Base-by-base conservation (phyloP, 2,888 invertebrate genomes). In the Linyphia triangularis region DNA sequence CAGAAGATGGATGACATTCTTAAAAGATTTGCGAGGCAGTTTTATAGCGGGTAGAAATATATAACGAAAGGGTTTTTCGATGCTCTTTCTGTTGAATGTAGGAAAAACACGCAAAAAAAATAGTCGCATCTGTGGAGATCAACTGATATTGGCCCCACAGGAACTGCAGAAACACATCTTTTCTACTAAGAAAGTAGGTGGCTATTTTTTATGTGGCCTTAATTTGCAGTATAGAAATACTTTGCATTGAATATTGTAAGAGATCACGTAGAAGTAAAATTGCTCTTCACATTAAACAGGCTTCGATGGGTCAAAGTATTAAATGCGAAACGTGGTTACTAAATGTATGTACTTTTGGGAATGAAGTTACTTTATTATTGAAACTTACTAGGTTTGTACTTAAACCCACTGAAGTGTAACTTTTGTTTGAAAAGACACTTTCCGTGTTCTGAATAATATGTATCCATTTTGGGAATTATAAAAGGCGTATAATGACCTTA, bases 1-100 rank as follows among this genome's bases (percentile, higher is more conserved):
- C 43, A 57, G n/a, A 67, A 84, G 84, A 84, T 84, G 84, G 84
- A 84, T 84, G 75, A 84, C 84, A 84, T 75, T 75, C 84, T 84
- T 84, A 84, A 75, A 75, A 84, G 84, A 84, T 84, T 84, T 84
- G 84, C 57, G 84, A 67, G 75, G 75, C 75, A 75, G 75, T 84
- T 84, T 83, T 83, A 59, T 70, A 73, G 75, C 30, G 30, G 57
- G 67, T 24, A 57, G 59, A 67, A 75, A 75, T n/a, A 51, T 75
- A 72, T 72, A 82, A 40, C 63, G 70, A 37, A 72, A 82, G 63
- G 72, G 22, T 16, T 82, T 72, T 82, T 72, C 24, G 28, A 24
- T 81, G 70, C 51, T 70, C 5, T 6, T 9, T 4, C 51, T 51
- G 51, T 51, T 51, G 51, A 51, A 13, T 51, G 51, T 51, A n/a